Percentiles rank a stretch among this genome's conserved stretches.
Evolutionary conservation across 2,888 invertebrate species (phyloP).

Genomic region (Bruchidius siliquastri): DNA sequence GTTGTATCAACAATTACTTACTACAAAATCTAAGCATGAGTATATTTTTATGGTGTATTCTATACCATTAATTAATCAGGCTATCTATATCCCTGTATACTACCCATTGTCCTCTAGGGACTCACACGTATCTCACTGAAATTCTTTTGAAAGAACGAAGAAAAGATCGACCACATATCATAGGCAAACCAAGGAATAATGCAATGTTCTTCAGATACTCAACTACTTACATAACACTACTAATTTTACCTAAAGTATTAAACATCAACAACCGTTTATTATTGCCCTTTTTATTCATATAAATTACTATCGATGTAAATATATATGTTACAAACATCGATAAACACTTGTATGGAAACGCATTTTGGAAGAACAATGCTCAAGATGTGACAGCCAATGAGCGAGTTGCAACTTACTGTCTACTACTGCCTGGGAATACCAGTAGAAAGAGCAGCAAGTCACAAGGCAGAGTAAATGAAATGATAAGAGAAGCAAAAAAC

Average conservation of each 20-base stretch:
- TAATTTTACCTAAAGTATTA: constrained; percentile 20
- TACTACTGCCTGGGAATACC: constrained; percentile 42
- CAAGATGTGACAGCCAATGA: background rate
- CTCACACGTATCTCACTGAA: background rate
- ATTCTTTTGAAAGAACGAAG: background rate
- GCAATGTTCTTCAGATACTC: constrained; percentile 16
- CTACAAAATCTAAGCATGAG: too few species aligned
- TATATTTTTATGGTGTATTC: too few species aligned
- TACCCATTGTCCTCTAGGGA: too few species aligned
- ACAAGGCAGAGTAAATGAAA: background rate
- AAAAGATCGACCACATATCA: background rate
- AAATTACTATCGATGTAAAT: background rate
- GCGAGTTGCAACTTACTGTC: background rate
- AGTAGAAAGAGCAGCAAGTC: constrained; percentile 24
- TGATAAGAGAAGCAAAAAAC: background rate
- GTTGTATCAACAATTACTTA: too few species aligned
- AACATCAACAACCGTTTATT: constrained; percentile 26
- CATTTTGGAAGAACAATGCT: background rate
- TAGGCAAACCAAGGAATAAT: constrained; percentile 9
- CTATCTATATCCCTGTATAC: too few species aligned
- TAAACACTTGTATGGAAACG: background rate
- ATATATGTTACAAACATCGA: background rate
- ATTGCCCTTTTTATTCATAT: constrained; percentile 19
- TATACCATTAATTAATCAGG: too few species aligned
- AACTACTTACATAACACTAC: constrained; percentile 18